Evolutionary conservation across 2,797 vertebrate genomes (phyloP), one percentile per base, ranked within the genome.

Genomic region (Mastacembelus armatus): DNA sequence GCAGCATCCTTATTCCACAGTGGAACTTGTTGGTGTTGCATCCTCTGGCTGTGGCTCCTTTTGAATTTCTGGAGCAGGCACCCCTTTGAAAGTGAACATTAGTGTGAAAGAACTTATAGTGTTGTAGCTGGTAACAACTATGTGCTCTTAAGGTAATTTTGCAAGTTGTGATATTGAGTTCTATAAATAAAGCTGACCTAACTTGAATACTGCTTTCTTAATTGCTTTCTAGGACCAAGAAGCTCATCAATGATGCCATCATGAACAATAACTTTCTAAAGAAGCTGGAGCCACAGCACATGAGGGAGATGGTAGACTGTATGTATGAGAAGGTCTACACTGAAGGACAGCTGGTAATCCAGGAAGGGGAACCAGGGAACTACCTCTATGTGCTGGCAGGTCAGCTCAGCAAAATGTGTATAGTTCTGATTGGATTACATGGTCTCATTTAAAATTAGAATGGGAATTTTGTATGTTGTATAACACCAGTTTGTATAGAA

Each of bases 361-460:
- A 93, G 59, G 93, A 95, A 70, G 93, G 93, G 3, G 89, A 93
- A 39, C 88, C 92, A 5, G 94, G 94, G n/a, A 94, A 94, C 81
- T 92, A 90, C 80, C 93, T 95, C 61, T 95, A 95, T 16, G 94
- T 95, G 7, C 85, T 95, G 12, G 91, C 94, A 91, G 94, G 94
- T 95, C 24, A 44, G 39, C 15, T 29, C 10, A 29, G 26, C 22
- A 32, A 14, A 62, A 38, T 10, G 26, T 26, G 1, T 5, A 1
- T 1, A 44, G 4, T 22, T 42, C 44, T 36, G 11, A 47, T 11
- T 2, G 33, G 1, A n/a, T n/a, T n/a, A n/a, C n/a, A n/a, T n/a
- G n/a, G n/a, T n/a, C n/a, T n/a, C n/a, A n/a, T n/a, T n/a, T n/a
- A n/a, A n/a, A n/a, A n/a, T n/a, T n/a, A n/a, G n/a, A n/a, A n/a